Evolutionary conservation across 37 sponge, comb jelly and placozoan genomes (phyloP), one percentile per base, ranked within the genome.

Genomic region (Bolinopsis microptera): DNA sequence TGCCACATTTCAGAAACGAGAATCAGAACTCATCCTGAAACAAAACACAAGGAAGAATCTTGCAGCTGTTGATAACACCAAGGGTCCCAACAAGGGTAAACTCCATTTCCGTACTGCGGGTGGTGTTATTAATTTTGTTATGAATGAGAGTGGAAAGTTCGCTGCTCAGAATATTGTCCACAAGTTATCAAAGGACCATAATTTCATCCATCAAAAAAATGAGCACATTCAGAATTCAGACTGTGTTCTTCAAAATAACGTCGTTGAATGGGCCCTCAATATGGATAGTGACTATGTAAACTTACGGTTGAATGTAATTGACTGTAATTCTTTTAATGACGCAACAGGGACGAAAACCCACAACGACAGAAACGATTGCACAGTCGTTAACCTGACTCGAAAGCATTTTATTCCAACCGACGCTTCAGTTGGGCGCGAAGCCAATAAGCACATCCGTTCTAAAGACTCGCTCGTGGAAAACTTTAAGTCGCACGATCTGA

Each of bases 31-130:
- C 37, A 34, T 77, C 18, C 21, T 35, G 9, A 32, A 18, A 18
- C 80, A 35, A 13, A 28, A 77, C 32, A 77, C 80, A 13, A 32
- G 80, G 80, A 77, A 35, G 21, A 77, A 77, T 77, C 35, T 77
- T 18, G 37, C 32, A 34, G n/a, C n/a, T n/a, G n/a, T n/a, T n/a
- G n/a, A n/a, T n/a, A 21, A 34, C 35, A 32, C 27, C 1, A 1
- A 77, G 21, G 80, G 80, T 28, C n/a, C n/a, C n/a, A 32, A 77
- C 1, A 18, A 18, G 33, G 90, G 90, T 24, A 86, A 40, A 86
- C 32, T 38, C 30, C 0, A 36, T 38, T 27, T 28, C 36, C 9
- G 36, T 13, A 86, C 90, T n/a, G 26, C 26, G 13, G 36, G 35
- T 9, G 90, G 90, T 38, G 8, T 86, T 0, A 35, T 86, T 0